Base-by-base conservation (phyloP, 2,113 vertebrate species). In the Holacanthus passer region DNA sequence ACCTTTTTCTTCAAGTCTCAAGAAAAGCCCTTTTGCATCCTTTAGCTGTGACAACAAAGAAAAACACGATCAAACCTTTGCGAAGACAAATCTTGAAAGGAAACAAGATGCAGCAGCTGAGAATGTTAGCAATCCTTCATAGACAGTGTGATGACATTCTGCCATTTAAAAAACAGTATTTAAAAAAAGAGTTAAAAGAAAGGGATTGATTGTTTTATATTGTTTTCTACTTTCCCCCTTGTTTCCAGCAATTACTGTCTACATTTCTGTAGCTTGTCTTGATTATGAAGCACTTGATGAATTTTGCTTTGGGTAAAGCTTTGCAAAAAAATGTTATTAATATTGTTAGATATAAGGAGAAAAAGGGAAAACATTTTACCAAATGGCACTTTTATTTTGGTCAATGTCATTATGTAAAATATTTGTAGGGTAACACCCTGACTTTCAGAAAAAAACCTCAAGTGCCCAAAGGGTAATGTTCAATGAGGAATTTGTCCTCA, bases 21-120 rank as follows among this genome's bases (percentile, higher is more conserved):
- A 0, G 11, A 95, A 95, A 17, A 96, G 80, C 0, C 5, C 72
- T 52, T 83, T 93, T 0, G 88, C 94, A 74, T 94, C 89, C 0
- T 0, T 22, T 7, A 95, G 75, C 70, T 94, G 79, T 6, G 48
- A 79, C n/a, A 67, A 60, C 1, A 16, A 27, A 45, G 8, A 78
- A 59, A 63, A 31, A 60, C 16, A 67, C 3, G 35, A n/a, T 45
- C 47, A 59, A n/a, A 37, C 4, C 3, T 39, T 22, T 58, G 3
- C 73, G 5, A 31, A 16, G 24, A 41, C 3, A 56, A n/a, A 67
- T 19, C 3, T 7, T n/a, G 32, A 37, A 41, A 1, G 13, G 12
- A 48, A 35, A 7, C 29, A 47, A n/a, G 7, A 37, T 37, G 17
- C 29, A 47, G 12, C 17, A 35, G 22, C 20, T 50, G 39, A 35